Evolutionary conservation across 53 echinoderm and acorn worm genomes (phyloP).

Genomic region (Hippasteria phrygiana): DNA sequence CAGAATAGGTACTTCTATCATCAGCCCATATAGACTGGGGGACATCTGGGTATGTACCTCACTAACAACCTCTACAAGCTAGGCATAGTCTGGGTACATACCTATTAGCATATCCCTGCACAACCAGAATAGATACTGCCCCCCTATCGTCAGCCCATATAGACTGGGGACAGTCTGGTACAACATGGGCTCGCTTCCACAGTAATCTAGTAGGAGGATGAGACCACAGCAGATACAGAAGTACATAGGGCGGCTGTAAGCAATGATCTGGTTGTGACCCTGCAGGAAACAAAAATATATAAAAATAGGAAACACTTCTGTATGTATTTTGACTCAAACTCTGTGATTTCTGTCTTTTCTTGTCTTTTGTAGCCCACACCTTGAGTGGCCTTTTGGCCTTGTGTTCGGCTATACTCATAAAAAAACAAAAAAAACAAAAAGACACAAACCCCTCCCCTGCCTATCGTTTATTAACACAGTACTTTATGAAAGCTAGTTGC

Average conservation of each 20-base stretch:
- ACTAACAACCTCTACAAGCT: not conserved
- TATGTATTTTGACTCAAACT: not conserved
- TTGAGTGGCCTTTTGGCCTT: too few species aligned
- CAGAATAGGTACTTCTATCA: too few species aligned
- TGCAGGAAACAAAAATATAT: constrained; percentile 47
- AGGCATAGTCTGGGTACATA: not conserved
- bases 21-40: too few species aligned
- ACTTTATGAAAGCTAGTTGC: too few species aligned
- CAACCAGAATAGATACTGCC: constrained; percentile 68
- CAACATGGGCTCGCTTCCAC: constrained; percentile 74
- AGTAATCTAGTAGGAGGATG: constrained; percentile 88
- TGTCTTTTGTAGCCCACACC: too few species aligned
- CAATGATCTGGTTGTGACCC: constrained; percentile 99
- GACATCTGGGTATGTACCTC: too few species aligned
- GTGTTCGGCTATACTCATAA: too few species aligned
- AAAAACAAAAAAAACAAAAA: too few species aligned
- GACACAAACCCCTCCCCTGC: too few species aligned
- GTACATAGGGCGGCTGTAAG: constrained; percentile 97
- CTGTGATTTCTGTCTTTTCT: too few species aligned
- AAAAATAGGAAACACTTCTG: not conserved
- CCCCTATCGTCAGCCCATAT: constrained; percentile 81
- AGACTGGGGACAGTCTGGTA: constrained; percentile 77
- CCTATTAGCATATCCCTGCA: constrained; percentile 70
- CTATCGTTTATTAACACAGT: too few species aligned
- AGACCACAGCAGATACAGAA: constrained; percentile 92